Conservation (phyloP, 2,888 invertebrate species). For the Frankliniella intonsa region DNA sequence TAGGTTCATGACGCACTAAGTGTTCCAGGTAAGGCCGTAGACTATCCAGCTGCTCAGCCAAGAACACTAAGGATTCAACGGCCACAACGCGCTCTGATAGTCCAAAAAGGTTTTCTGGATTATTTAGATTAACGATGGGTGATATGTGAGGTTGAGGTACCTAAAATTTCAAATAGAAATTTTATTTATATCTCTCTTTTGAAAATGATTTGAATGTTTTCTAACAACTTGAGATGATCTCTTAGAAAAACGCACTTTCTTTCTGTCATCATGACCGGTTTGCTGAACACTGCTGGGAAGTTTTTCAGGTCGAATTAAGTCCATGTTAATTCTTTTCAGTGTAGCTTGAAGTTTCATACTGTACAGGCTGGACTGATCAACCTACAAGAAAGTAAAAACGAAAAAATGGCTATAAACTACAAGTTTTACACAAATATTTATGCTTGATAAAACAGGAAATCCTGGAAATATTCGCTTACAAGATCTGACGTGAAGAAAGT, state of each 20-base stretch:
- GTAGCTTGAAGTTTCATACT: constrained; percentile 62
- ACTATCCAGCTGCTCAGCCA: constrained; percentile 80
- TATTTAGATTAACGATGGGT: constrained; percentile 60
- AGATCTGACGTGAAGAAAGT: constrained; percentile 77
- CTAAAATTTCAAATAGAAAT: constrained; percentile 38
- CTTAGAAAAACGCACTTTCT: constrained; percentile 39
- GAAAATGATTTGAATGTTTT: too few species aligned
- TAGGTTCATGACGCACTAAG: constrained; percentile 63
- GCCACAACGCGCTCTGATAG: constrained; percentile 83
- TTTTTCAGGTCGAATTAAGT: constrained; percentile 51
- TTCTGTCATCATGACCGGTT: constrained; percentile 44
- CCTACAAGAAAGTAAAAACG: constrained; percentile 30
- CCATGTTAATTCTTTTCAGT: constrained; percentile 71
- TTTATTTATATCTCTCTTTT: constrained; percentile 35
- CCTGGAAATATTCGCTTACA: constrained; percentile 46
- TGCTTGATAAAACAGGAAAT: constrained; percentile 13
- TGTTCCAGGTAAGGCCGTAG: constrained; percentile 81
- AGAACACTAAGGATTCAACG: constrained; percentile 86
- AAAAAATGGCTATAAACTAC: neutral
- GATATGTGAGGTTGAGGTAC: constrained; percentile 56
- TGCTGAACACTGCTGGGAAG: neutral
- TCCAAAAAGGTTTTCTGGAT: constrained; percentile 72
- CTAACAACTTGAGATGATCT: too few species aligned
- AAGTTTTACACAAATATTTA: neutral
- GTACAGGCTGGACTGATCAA: constrained; percentile 27